Evolutionary conservation across 2,113 vertebrate genomes (phyloP), one percentile per base, ranked within the genome.

Genomic region (Polypterus bichir): DNA sequence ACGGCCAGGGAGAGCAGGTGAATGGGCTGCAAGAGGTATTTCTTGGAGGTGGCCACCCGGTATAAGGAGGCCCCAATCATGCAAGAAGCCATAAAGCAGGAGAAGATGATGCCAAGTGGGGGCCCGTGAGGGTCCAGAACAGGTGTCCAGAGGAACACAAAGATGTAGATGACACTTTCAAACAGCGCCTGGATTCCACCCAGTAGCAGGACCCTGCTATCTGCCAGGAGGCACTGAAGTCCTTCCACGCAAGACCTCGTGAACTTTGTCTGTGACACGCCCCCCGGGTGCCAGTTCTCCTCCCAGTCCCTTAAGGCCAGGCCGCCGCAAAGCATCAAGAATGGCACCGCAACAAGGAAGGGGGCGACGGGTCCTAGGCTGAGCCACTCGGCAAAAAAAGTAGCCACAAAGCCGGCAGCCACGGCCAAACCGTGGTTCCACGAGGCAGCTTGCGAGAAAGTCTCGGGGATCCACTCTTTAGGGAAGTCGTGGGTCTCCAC

Each of bases 81-180:
- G 72, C 89, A 91, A 69, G 93, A 88, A 1, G 92, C 90, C 93
- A 97, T 96, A 62, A 97, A 83, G 57, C 86, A 82, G 54, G 93
- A 92, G 68, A 97, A 97, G 45, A 94, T 80, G 2, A 97, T 85
- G 63, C 93, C 93, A 66, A 97, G 69, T 0, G 92, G 92, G 10
- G 92, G 85, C 2, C 88, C 88, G 2, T 95, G 80, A 9, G 92
- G 90, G 68, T 95, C 91, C 66, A 96, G 70, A 3, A 96, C 92
- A 0, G 93, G 93, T 0, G 93, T 97, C 93, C 93, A 97, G 9
- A 97, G 85, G 70, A 97, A 97, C 65, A 97, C 81, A 75, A 97
- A 97, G 69, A 97, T 93, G 72, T 92, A 95, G 44, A 97, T 79
- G 51, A 94, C 88, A 47, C 93, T 95, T 74, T 97, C 93, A 62